Evolutionary conservation across 2,113 vertebrate species (phyloP), one percentile per base, ranked within the genome.

Genomic region (Nipponia nippon): DNA sequence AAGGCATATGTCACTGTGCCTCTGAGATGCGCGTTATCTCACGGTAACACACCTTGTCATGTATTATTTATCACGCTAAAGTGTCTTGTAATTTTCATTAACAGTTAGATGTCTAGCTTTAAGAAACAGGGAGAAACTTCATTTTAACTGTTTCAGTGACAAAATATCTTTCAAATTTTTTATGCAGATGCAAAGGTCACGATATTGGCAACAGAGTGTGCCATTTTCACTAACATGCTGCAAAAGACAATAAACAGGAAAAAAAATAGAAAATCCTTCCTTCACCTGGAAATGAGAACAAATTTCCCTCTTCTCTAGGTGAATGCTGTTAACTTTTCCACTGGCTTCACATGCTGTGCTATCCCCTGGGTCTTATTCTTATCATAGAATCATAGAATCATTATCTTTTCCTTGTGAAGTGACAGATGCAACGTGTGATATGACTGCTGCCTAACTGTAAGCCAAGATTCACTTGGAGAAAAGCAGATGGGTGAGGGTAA

Each of bases 1-100:
- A 81, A 96, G 70, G 92, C 92, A 97, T 76, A 53, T 91, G 73
- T 67, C 81, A 55, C 52, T 1, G 4, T 84, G 53, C 59, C 53
- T 92, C 52, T 36, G 36, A 87, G 91, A 91, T 66, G 52, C 1
- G 0, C 16, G 44, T 95, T 95, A 93, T 96, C 95, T 97, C 84
- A 58, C 80, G 93, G 88, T 61, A 96, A 75, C 81, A 95, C 77
- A 90, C 84, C 47, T 95, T 95, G 93, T 93, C 87, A 93, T 83
- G 88, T 67, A 90, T 97, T 93, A 95, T 97, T 95, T 92, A 96
- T 96, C 96, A 77, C 11, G 11, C 66, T 93, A 71, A 94, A 96
- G 77, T 59, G 58, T 25, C 82, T 85, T 90, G n/a, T 86, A 92
- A 93, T 97, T 97, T 98, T 94, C 59, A 90, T 91, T 95, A 97